Evolutionary conservation across 2,888 invertebrate species (phyloP), one percentile per base, ranked within the genome.

Genomic region (Cepaea hortensis): DNA sequence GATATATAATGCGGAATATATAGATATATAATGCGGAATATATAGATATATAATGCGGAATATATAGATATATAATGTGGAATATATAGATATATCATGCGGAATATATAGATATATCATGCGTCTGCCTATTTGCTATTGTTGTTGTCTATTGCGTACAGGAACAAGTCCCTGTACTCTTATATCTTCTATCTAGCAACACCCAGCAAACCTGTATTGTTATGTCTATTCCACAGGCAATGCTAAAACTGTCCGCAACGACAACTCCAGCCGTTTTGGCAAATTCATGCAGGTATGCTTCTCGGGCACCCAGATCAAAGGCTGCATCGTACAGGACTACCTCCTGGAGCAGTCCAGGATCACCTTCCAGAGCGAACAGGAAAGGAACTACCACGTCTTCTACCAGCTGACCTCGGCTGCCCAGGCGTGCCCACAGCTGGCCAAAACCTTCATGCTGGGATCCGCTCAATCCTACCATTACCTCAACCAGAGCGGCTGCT

Each of bases 211-310:
- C 11, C 6, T 55, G 55, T 55, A 6, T 55, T 55, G 7, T 55
- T 11, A 55, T 55, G 6, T 55, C 55, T 55, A 55, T 23, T 20
- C 89, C 90, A 20, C 89, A 93, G 99, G 98, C n/a, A 98, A 98
- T 95, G 98, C 99, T 9, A 97, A 98, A 93, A 99, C 99, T 23
- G 97, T 98, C 86, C 96, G 98, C 93, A 99, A 99, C 95, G 98
- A 99, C 95, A 98, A 98, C 95, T 98, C 98, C 93, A 98, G 98
- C 91, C 96, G 99, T 89, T 99, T 98, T 93, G 99, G 99, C 90
- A 99, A 99, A 95, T 98, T 98, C 94, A 95, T 98, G 91, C 98
- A 99, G 95, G 97, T 98, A 77, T 98, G 98, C 94, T 98, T 98
- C 94, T 97, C 97, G 95, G 91, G 95, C 95, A 95, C 89, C 76